Evolutionary conservation across 2,113 vertebrate species (phyloP), one percentile per base, ranked within the genome.

Genomic region (Stictonetta naevosa): DNA sequence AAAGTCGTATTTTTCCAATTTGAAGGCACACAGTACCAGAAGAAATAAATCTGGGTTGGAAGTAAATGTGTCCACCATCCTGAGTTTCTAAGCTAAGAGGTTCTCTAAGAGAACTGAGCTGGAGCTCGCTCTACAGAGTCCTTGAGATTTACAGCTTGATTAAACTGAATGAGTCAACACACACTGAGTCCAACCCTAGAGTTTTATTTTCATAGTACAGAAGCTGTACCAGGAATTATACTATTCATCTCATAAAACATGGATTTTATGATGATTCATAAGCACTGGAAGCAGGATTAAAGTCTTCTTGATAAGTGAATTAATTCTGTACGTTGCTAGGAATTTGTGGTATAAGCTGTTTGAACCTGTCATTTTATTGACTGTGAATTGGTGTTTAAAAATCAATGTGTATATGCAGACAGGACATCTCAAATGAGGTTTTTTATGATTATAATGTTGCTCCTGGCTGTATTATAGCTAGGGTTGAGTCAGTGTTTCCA

Each of bases 261-360:
- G 79, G 86, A 83, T 75, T 96, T 90, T 76, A 69, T 23, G 15
- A 78, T 96, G 93, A 97, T 52, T 97, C 87, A 92, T 73, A 88
- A 69, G 28, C 63, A 59, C 74, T 78, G 56, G 60, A 78, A 94
- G 73, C 3, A 89, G 83, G 50, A 96, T 95, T 87, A 93, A 81
- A 76, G 10, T 48, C 53, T 89, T 95, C 53, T 71, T 90, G 69
- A 85, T 86, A 95, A 94, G 33, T 73, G 48, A 83, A 77, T 92
- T 94, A 88, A 93, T 92, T 94, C 36, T 90, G 18, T 58, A 73
- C 28, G 46, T 93, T 92, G 44, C 69, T 84, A 89, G n/a, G 59
- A 75, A 96, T 93, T 59, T 83, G n/a, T 82, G 55, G 25, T 67
- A 31, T 55, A 64, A 53, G 26, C 21, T 83, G 75, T 59, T 95